A percentile compares a stretch with the other conserved stretches of the same genome.
These are phyloP conservation scores for Papilio xuthus DNA, from an alignment of 1,140 invertebrate species.

Conservation along the genomic window DNA sequence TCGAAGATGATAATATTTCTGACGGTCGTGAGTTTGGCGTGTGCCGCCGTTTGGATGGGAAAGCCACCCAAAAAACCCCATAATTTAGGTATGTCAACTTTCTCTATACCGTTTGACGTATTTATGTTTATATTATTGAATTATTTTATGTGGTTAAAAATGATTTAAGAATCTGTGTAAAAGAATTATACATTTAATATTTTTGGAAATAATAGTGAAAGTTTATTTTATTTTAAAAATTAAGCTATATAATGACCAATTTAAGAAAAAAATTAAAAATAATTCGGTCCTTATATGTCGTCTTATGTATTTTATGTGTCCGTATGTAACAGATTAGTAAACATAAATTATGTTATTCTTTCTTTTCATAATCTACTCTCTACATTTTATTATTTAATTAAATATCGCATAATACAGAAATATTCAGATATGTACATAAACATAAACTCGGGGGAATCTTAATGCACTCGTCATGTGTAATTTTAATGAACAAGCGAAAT, in stretches of 20 bases:
- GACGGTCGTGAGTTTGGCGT: neutral
- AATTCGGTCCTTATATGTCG: no score
- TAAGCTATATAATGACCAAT: no score
- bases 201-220: no score
- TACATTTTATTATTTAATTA: no score
- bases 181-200: no score
- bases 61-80: slow-evolving; percentile 8
- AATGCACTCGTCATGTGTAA: neutral
- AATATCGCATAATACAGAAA: no score
- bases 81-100: slow-evolving; percentile 27
- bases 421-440: neutral
- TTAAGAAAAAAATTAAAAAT: no score
- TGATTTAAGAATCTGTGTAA: neutral
- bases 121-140: neutral
- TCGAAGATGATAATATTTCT: slow-evolving; percentile 17
- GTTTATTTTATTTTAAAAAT: no score
- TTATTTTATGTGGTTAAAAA: neutral
- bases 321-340: no score
- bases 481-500: neutral
- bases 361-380: no score
- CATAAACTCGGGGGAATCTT: neutral
- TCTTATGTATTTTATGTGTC: no score
- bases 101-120: neutral
- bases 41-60: slow-evolving; percentile 18
- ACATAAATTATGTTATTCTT: no score